A percentile compares a stretch with the other conserved stretches of the same genome.
Conservation (phyloP, 2,888 invertebrate genomes). For the Melipona beecheii region DNA sequence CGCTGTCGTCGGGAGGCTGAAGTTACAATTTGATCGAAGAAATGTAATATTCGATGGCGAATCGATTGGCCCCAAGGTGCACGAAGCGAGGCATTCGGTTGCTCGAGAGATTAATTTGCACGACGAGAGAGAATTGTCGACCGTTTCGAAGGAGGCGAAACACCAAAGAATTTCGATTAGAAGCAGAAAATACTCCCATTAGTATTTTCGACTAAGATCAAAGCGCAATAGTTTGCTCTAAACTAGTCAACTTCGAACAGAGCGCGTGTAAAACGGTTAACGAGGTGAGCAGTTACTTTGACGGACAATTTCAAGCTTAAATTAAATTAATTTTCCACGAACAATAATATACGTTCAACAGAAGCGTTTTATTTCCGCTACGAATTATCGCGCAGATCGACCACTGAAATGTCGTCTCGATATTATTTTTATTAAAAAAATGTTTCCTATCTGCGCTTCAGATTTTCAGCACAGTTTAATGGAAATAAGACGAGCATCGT, state of each 20-base stretch:
- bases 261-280: not conserved
- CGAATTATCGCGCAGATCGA: not conserved
- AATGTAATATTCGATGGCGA: no score
- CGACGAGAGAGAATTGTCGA: not conserved
- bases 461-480: not conserved
- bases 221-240: not conserved
- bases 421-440: not conserved
- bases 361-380: no score
- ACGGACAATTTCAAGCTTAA: not conserved
- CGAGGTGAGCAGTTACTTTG: not conserved
- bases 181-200: not conserved
- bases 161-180: not conserved
- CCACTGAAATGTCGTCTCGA: not conserved
- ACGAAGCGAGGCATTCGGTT: no score
- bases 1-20: no score
- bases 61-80: no score
- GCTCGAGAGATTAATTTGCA: not conserved
- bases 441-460: no score
- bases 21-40: no score
- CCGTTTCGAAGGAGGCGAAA: not conserved
- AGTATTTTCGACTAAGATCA: not conserved
- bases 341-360: not conserved
- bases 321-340: not conserved
- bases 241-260: not conserved
- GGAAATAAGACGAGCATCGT: slow-evolving; percentile 25